A percentile compares a stretch with the other conserved stretches of the same genome.
Conservation (phyloP, 2,888 invertebrate genomes). For the Tetragonula carbonaria region DNA sequence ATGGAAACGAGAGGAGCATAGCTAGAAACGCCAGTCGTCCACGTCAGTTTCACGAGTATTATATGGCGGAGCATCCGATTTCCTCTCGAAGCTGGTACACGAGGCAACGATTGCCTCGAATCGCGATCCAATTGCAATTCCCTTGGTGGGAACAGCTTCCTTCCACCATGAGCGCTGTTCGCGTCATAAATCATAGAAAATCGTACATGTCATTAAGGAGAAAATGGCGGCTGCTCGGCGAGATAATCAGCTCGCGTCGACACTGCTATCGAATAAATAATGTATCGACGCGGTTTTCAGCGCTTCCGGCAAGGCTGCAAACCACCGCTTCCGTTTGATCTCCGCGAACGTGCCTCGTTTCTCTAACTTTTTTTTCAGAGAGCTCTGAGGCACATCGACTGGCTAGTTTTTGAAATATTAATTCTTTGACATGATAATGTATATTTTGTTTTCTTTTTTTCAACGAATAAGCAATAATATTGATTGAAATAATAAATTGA, state of each 20-base stretch:
- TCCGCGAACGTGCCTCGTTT: not conserved
- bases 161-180: conserved; percentile 8
- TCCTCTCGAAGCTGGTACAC: conserved; percentile 6
- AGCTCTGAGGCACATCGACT: not conserved
- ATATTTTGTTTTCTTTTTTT: too few relatives aligned
- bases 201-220: conserved; percentile 46
- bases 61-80: conserved; percentile 43
- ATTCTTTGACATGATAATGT: too few relatives aligned
- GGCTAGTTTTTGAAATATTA: too few relatives aligned
- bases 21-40: conserved; percentile 7
- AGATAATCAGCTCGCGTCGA: conserved; percentile 74
- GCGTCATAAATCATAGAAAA: conserved; percentile 13
- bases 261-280: conserved; percentile 69
- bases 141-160: conserved; percentile 33
- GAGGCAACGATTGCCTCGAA: conserved; percentile 48
- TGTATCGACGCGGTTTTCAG: conserved; percentile 27
- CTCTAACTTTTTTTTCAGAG: not conserved
- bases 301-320: conserved; percentile 14
- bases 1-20: not conserved
- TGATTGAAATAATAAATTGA: too few relatives aligned
- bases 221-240: conserved; percentile 54
- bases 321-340: not conserved
- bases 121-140: conserved; percentile 58
- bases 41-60: conserved; percentile 35
- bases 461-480: too few relatives aligned